Evolutionary conservation across 2,113 vertebrate species (phyloP).

Genomic region (Leiothrix lutea): DNA sequence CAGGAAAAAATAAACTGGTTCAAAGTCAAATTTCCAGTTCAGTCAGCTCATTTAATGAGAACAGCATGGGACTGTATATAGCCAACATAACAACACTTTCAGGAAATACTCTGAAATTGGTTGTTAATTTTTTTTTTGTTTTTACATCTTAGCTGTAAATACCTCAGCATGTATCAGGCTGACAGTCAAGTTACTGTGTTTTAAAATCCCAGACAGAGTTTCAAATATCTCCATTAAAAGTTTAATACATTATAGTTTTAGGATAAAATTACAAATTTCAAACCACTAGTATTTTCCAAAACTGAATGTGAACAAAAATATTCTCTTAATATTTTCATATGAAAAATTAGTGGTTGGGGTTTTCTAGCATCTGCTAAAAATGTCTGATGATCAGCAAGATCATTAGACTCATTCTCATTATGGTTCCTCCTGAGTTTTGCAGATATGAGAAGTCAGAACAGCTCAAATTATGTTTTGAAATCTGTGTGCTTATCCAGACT

Average conservation of each 20-base stretch:
- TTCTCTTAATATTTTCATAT: neutral
- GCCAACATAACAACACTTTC: neutral
- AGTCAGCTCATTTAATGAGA: neutral
- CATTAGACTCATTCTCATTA: neutral
- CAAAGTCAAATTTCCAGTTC: neutral
- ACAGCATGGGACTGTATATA: neutral
- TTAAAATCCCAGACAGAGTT: neutral
- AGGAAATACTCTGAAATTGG: neutral
- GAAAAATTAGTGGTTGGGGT: neutral
- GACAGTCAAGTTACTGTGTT: neutral
- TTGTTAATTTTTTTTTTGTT: accelerated
- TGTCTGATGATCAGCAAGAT: neutral
- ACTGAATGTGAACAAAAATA: neutral
- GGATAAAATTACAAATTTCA: neutral
- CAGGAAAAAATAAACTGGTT: neutral
- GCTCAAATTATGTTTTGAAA: neutral
- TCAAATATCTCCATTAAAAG: neutral
- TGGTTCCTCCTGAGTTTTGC: neutral
- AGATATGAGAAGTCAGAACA: neutral
- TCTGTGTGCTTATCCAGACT: neutral
- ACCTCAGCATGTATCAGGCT: neutral
- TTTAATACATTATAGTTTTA: neutral
- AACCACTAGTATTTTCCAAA: neutral
- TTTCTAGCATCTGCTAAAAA: neutral
- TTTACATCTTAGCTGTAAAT: neutral